Evolutionary conservation across 2,797 vertebrate species (phyloP).

Genomic region (Sphaeramia orbicularis): DNA sequence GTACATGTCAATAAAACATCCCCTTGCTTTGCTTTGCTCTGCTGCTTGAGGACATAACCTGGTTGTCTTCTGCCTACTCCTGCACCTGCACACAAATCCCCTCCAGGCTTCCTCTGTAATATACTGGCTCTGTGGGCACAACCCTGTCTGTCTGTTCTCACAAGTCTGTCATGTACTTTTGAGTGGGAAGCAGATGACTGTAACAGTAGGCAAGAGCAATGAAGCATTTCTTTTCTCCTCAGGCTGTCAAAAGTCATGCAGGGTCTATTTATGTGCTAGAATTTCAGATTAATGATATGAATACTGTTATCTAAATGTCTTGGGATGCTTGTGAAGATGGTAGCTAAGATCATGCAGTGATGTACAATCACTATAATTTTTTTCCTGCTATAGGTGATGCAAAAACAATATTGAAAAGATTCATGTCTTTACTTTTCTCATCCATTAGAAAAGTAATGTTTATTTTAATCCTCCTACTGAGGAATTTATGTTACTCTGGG

Average conservation of each 20-base stretch:
- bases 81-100: conserved; percentile 70
- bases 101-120: conserved; percentile 45
- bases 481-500: conserved; percentile 30
- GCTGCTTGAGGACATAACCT: conserved; percentile 67
- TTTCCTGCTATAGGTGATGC: conserved; percentile 28
- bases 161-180: conserved; percentile 16
- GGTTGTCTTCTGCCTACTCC: conserved; percentile 38
- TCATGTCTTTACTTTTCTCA: conserved; percentile 22
- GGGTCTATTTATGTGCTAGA: conserved; percentile 13
- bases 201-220: conserved; percentile 16
- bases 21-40: conserved; percentile 27
- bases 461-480: conserved; percentile 24
- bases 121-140: conserved; percentile 17
- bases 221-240: conserved; percentile 5
- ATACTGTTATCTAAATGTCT: neutral
- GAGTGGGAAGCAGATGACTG: conserved; percentile 12
- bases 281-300: conserved; percentile 1
- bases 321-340: conserved; percentile 11
- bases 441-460: conserved; percentile 27
- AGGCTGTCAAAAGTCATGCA: conserved; percentile 25
- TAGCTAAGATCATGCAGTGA: conserved; percentile 45
- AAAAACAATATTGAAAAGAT: conserved; percentile 26
- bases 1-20: conserved; percentile 47
- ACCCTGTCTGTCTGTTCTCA: conserved; percentile 26
- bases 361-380: conserved; percentile 23